A percentile compares a stretch with the other conserved stretches of the same genome.
Conservation (phyloP, 2,888 invertebrate species). For the Ligdia adustata region DNA sequence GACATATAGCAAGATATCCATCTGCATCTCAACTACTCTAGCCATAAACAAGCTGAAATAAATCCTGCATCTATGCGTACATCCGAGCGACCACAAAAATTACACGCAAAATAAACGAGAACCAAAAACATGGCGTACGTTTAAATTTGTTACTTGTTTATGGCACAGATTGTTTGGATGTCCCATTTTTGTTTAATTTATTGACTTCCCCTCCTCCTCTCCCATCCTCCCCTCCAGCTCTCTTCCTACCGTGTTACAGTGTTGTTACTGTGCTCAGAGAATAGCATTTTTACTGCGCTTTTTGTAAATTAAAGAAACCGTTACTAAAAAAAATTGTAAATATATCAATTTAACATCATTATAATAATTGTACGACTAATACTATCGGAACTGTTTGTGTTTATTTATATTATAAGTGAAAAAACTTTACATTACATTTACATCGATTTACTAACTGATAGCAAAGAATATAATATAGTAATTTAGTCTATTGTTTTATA, state of each 20-base stretch:
- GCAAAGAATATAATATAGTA: too few relatives aligned
- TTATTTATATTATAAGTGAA: too few relatives aligned
- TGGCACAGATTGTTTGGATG: constrained; percentile 53
- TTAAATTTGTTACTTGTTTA: constrained; percentile 51
- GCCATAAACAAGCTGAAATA: constrained; percentile 5
- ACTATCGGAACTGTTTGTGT: too few relatives aligned
- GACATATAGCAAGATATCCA: background rate
- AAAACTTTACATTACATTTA: too few relatives aligned
- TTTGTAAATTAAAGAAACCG: too few relatives aligned
- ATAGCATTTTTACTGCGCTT: too few relatives aligned
- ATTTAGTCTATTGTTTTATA: too few relatives aligned
- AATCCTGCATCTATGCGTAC: constrained; percentile 6
- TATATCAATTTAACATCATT: too few relatives aligned
- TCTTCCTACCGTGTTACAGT: constrained; percentile 19
- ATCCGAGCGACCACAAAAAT: constrained; percentile 23
- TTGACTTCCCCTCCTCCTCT: constrained; percentile 32
- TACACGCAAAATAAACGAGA: constrained; percentile 22
- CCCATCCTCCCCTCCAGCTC: constrained; percentile 15
- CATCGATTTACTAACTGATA: too few relatives aligned
- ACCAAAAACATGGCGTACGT: constrained; percentile 40
- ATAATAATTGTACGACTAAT: too few relatives aligned
- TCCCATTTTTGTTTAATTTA: constrained; percentile 59
- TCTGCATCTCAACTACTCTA: background rate
- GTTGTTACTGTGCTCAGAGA: too few relatives aligned
- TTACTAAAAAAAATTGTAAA: too few relatives aligned